A percentile compares a stretch with the other conserved stretches of the same genome.
These are phyloP conservation scores for Passer montanus DNA, from an alignment of 2,113 vertebrate species.

Conservation along the genomic window DNA sequence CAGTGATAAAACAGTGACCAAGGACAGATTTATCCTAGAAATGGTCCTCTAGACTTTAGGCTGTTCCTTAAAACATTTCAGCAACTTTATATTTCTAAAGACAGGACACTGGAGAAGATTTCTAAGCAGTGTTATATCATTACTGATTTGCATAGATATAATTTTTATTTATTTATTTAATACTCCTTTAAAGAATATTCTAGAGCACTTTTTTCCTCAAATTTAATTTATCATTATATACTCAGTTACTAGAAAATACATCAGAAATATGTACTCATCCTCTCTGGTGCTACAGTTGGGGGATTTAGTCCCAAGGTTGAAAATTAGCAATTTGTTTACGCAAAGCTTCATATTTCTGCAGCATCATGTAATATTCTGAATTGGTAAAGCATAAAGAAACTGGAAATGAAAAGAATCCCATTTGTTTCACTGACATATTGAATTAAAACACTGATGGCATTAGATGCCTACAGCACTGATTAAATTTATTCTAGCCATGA, in stretches of 20 bases:
- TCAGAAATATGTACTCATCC: background rate
- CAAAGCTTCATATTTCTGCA: background rate
- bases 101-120: background rate
- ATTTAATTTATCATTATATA: background rate
- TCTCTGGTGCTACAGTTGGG: background rate
- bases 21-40: background rate
- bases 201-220: background rate
- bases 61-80: background rate
- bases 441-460: slow-evolving; percentile 67
- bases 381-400: slow-evolving; percentile 44
- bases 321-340: slow-evolving; percentile 40
- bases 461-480: slow-evolving; percentile 64
- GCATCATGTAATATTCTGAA: background rate
- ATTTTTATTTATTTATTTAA: background rate
- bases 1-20: background rate
- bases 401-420: slow-evolving; percentile 53
- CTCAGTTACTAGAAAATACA: background rate
- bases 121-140: background rate
- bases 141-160: background rate
- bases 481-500: slow-evolving; percentile 74
- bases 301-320: background rate
- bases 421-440: slow-evolving; percentile 50
- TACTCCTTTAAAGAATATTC: background rate
- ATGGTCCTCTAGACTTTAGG: background rate
- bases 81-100: background rate